phyloP scores from a whole-genome alignment of 2,113 vertebrate species.

The Lota lota region DNA sequence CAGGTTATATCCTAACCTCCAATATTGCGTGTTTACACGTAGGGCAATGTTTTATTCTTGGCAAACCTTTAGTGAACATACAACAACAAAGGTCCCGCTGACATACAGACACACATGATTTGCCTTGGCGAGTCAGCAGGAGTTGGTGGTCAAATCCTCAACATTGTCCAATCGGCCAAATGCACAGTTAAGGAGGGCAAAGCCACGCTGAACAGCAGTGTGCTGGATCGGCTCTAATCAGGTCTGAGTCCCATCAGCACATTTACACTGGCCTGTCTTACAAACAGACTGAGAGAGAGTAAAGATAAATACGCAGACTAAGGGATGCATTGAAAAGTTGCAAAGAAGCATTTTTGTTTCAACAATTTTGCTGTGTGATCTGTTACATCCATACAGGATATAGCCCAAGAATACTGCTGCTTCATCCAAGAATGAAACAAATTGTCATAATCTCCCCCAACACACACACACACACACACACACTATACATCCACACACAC shows the following conservation, averaged over 20 bases:
- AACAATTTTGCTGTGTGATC: too few relatives aligned
- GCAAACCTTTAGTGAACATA: background rate
- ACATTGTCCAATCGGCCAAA: background rate
- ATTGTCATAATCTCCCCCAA: too few relatives aligned
- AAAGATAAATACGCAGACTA: too few relatives aligned
- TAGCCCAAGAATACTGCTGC: too few relatives aligned
- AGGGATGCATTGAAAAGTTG: too few relatives aligned
- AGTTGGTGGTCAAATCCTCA: background rate
- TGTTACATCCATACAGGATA: too few relatives aligned
- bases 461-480: too few relatives aligned
- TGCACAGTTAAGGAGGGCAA: background rate
- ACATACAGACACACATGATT: conserved; percentile 2
- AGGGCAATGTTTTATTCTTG: too few relatives aligned
- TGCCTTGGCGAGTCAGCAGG: background rate
- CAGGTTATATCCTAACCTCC: background rate
- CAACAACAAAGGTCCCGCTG: background rate
- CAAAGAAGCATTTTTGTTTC: too few relatives aligned
- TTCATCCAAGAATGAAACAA: too few relatives aligned
- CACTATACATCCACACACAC: too few relatives aligned
- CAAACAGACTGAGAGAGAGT: too few relatives aligned
- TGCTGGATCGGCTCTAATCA: conserved; percentile 1
- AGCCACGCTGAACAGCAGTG: background rate
- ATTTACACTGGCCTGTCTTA: background rate
- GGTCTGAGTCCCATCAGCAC: background rate
- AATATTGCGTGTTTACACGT: background rate